Base-by-base conservation (phyloP, 1,140 invertebrate species). In the Aphelenchoides besseyi region DNA sequence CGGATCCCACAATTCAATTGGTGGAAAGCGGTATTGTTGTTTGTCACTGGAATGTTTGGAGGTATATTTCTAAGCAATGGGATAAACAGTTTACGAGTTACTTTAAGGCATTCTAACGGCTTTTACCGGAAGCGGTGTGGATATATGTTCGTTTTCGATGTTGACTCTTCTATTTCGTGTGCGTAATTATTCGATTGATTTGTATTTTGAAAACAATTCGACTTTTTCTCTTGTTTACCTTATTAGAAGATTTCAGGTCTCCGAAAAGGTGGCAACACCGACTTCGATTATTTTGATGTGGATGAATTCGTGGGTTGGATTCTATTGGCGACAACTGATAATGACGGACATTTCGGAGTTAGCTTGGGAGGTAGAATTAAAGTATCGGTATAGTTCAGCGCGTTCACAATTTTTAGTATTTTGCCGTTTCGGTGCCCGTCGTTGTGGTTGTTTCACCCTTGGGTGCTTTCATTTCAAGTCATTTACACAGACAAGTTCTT, bases 21-120 rank as follows among this genome's bases (percentile, higher is more conserved):
- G 61, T 76, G 73, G 73, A 82, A 78, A 54, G 74, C 73, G 12
- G 1, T 76, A 2, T 41, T 82, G 9, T 57, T 82, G 12, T 68
- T 82, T 35, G 26, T 68, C 26, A 77, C 80, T 23, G 81, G 81
- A 9, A 72, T 82, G 48, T 54, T 75, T 57, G 83, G 81, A 62
- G 81, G 76, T 79, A 12, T 53, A 55, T n/a, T 16, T 59, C 12
- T 8, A 16, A 18, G 26, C n/a, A 36, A 59, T 9, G 61, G 0
- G 32, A 33, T 33, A 3, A 41, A 28, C 16, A 18, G 26, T 1
- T 32, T n/a, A 68, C n/a, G n/a, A 41, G n/a, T n/a, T n/a, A n/a
- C n/a, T n/a, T 41, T 41, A 8, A 41, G 69, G 70, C n/a, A 8
- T 72, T 28, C 52, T 53, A 12, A 74, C 69, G 0, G 29, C 72